Conservation (phyloP, 1,140 invertebrate genomes). For the Aplysia californica region DNA sequence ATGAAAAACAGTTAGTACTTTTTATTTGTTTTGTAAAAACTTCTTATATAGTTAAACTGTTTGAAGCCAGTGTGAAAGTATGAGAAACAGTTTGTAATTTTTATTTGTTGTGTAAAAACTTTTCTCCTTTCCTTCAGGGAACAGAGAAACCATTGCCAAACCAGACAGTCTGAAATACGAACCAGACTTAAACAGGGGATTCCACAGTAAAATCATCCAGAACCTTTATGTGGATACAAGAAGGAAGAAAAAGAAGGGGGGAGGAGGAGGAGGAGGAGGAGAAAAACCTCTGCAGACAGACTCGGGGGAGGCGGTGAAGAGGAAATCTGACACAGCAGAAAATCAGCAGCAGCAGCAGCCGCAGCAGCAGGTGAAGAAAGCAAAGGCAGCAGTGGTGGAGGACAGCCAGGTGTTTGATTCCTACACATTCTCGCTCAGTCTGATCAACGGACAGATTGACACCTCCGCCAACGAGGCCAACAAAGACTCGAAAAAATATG, state of each 20-base stretch:
- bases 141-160: slow-evolving; percentile 27
- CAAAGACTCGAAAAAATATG: slow-evolving; percentile 43
- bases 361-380: not conserved
- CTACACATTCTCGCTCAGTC: slow-evolving; percentile 25
- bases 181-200: slow-evolving; percentile 17
- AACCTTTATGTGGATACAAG: slow-evolving; percentile 3
- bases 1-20: not conserved
- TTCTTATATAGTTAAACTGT: not conserved
- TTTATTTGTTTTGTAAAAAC: not conserved
- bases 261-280: too few relatives aligned
- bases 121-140: slow-evolving; percentile 17
- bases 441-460: slow-evolving; percentile 27
- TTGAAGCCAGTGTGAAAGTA: not conserved
- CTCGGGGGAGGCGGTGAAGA: slow-evolving; percentile 1
- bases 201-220: slow-evolving; percentile 17
- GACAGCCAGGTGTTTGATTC: slow-evolving; percentile 3
- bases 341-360: not conserved
- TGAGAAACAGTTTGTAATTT: not conserved
- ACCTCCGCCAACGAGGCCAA: not conserved
- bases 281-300: not conserved
- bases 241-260: slow-evolving; percentile 4
- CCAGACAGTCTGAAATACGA: slow-evolving; percentile 30
- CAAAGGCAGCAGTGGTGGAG: not conserved
- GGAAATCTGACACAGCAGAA: slow-evolving; percentile 11
- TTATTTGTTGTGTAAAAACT: too few relatives aligned